Base-by-base conservation (phyloP, 2,888 invertebrate species). In the Pachydiplax longipennis region DNA sequence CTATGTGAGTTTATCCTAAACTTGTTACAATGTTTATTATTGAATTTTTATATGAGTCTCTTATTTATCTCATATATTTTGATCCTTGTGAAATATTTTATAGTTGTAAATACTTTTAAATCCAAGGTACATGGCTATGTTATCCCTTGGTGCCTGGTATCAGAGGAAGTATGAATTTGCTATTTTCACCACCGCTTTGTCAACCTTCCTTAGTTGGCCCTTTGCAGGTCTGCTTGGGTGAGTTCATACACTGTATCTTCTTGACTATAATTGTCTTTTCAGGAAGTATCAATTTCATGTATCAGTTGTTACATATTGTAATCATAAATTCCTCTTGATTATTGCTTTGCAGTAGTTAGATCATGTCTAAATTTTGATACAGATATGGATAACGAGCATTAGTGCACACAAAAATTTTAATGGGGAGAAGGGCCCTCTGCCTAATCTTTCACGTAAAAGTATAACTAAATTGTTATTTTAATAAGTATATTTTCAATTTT, bases 161-260 rank as follows among this genome's bases (percentile, higher is more conserved):
- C 96, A 96, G 22, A 95, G 96, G 90, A 96, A 96, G 92, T 97
- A 97, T 93, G 95, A 97, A 91, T 94, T 97, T 40, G 97, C 99
- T 2, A 96, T 99, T 61, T 96, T 98, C 93, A 95, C 97, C 58
- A 97, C 97, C 0, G 99, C 99, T 0, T 95, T 97, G 58, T 97
- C 98, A 53, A 95, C 98, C 31, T 93, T 96, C 92, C 92, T 96
- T 94, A 98, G 99, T 92, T 99, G 99, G 99, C 99, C 99, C 0
- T 99, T 99, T 95, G 98, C 98, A 91, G 99, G 97, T 0, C 94
- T 99, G n/a, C 95, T 99, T 35, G 99, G 99, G 95, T 95, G 94
- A 92, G 92, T 31, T 31, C 31, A 40, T 5, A 6, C 6, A 40
- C 6, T 40, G 6, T 40, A 40, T 40, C 2, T 53, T 53, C 53